These are phyloP conservation scores for Coreoperca whiteheadi DNA, from an alignment of 2,113 vertebrate genomes.

Conservation along the genomic window DNA sequence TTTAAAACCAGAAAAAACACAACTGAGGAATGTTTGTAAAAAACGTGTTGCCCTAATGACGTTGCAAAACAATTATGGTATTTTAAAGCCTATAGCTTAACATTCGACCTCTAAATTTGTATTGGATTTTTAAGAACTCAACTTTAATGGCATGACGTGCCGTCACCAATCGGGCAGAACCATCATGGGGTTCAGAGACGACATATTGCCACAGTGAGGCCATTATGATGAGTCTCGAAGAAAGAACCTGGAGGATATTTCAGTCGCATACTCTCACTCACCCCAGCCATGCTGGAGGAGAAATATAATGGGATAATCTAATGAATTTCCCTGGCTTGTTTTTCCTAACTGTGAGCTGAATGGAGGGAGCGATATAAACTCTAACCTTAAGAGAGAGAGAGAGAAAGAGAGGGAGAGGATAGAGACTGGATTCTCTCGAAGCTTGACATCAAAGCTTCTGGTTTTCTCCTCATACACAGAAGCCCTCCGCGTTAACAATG, in stretches of 20 bases:
- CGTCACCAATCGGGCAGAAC: constrained; percentile 24
- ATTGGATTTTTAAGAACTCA: constrained; percentile 18
- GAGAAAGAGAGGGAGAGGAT: constrained; percentile 32
- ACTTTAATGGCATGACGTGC: constrained; percentile 9
- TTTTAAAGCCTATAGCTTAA: background rate
- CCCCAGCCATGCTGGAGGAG: constrained; percentile 60
- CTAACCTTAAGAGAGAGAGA: constrained; percentile 72
- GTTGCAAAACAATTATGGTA: background rate
- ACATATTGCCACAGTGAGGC: constrained; percentile 40
- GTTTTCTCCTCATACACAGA: constrained; percentile 68
- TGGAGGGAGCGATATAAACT: constrained; percentile 72
- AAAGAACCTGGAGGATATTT: constrained; percentile 63
- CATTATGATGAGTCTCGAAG: constrained; percentile 60
- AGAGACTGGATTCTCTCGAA: constrained; percentile 61
- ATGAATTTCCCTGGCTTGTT: constrained; percentile 76
- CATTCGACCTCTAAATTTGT: background rate
- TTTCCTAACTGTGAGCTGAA: constrained; percentile 72
- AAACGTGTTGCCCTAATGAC: background rate
- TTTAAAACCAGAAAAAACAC: background rate
- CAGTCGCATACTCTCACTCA: constrained; percentile 48
- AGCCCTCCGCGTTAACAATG: constrained; percentile 74
- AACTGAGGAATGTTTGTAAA: background rate
- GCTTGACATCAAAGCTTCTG: constrained; percentile 78
- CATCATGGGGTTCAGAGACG: constrained; percentile 41
- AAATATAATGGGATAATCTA: constrained; percentile 81